Evolutionary conservation across 2,113 vertebrate species (phyloP).

Genomic region (Xiphorhynchus elegans): DNA sequence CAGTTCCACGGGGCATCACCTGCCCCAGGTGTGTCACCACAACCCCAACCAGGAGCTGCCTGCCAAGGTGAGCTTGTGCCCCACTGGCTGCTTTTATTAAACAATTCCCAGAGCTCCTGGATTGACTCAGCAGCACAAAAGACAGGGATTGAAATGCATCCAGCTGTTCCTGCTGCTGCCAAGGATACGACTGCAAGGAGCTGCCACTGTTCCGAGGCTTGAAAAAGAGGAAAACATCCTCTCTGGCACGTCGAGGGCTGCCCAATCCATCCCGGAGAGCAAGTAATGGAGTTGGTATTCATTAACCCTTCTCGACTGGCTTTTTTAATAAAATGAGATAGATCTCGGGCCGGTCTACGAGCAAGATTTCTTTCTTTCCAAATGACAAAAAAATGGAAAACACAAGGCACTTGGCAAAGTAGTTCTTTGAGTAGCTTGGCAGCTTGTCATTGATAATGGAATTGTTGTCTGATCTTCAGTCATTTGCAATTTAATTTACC

Average conservation of each 20-base stretch:
- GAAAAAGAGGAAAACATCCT: neutral
- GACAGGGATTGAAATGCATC: neutral
- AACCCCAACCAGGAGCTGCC: neutral
- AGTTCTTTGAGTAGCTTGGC: conserved; percentile 7
- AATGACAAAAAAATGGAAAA: conserved; percentile 17
- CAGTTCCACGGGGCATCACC: neutral
- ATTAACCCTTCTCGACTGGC: neutral
- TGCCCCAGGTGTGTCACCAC: neutral
- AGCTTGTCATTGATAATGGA: conserved; percentile 50
- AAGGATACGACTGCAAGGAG: neutral
- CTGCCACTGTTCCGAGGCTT: neutral
- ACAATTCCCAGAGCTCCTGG: neutral
- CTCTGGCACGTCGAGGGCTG: neutral
- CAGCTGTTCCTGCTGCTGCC: neutral
- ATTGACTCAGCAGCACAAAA: neutral
- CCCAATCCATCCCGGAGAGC: neutral
- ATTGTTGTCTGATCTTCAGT: conserved; percentile 47
- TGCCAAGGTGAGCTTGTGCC: neutral
- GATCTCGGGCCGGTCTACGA: neutral
- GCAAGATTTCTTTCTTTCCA: conserved; percentile 9
- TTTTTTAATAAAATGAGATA: neutral
- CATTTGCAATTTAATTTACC: conserved; percentile 56
- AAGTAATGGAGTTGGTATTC: neutral
- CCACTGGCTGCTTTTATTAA: neutral
- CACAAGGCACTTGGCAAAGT: conserved; percentile 1